phyloP scores from a whole-genome alignment of 2,113 vertebrate genomes.

The Tyrannus savana region DNA sequence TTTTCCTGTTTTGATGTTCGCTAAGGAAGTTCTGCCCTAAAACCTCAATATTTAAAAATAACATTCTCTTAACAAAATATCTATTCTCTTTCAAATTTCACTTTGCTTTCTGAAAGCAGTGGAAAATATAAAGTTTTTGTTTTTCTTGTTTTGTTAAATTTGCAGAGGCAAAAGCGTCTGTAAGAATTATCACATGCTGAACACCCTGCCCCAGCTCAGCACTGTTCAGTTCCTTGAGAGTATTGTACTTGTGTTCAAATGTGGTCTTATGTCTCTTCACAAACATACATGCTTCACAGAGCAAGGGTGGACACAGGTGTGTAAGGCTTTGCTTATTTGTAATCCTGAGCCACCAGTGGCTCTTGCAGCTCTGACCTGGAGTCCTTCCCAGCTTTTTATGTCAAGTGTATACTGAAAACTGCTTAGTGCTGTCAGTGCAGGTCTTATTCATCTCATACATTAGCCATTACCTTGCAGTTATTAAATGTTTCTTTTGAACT shows the following conservation, averaged over 20 bases:
- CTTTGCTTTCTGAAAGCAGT: background rate
- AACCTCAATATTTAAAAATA: background rate
- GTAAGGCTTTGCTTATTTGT: background rate
- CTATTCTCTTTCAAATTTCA: background rate
- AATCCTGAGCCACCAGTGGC: background rate
- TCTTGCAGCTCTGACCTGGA: background rate
- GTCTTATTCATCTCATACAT: background rate
- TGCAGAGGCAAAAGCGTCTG: background rate
- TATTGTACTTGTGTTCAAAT: background rate
- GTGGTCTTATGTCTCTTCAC: background rate
- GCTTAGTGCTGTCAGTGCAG: background rate
- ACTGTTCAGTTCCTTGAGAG: rapidly evolving
- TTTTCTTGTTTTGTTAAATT: background rate
- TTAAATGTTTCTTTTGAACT: background rate
- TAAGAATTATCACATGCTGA: background rate
- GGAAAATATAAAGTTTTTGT: background rate
- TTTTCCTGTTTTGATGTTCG: constrained; percentile 1
- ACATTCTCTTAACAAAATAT: background rate
- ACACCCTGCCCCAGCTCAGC: background rate
- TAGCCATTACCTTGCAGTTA: background rate
- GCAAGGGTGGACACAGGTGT: background rate
- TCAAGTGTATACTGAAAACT: background rate
- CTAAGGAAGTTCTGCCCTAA: background rate
- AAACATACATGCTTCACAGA: background rate
- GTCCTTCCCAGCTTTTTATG: background rate